These are phyloP conservation scores for Ophioderma brevispina DNA, from an alignment of 35 echinoderm and acorn worm species.

Conservation along the genomic window DNA sequence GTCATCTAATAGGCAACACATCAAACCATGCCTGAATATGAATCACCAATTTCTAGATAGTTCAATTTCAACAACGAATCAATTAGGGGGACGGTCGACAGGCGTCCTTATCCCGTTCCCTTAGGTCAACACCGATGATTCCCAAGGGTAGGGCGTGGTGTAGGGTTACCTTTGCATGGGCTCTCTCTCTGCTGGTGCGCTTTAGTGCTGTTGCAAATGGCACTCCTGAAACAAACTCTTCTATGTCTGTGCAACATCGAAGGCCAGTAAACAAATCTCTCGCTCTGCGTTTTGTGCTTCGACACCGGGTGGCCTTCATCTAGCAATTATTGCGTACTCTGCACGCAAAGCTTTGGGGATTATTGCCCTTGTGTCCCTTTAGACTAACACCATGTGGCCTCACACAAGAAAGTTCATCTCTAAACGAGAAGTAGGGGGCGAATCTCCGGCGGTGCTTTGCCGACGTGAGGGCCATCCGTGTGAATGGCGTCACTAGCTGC, in stretches of 20 bases:
- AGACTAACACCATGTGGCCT: conserved; percentile 5
- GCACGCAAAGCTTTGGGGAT: conserved; percentile 36
- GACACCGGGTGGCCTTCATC: conserved; percentile 48
- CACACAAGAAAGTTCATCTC: conserved; percentile 50
- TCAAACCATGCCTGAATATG: conserved; percentile 62
- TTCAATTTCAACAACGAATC: too few relatives aligned
- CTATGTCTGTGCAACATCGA: conserved; percentile 55
- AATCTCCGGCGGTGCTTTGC: background rate
- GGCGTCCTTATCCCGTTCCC: too few relatives aligned
- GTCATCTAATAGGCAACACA: conserved; percentile 24
- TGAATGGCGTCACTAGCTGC: background rate
- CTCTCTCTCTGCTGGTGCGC: conserved; percentile 50
- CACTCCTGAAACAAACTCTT: conserved; percentile 19
- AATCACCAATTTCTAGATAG: conserved; percentile 60
- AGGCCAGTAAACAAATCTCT: conserved; percentile 39
- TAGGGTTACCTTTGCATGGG: conserved; percentile 28
- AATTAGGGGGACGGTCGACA: too few relatives aligned
- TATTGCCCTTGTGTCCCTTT: conserved; percentile 26
- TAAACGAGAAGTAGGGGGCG: conserved; percentile 21
- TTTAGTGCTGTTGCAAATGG: conserved; percentile 40
- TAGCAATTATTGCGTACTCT: conserved; percentile 17
- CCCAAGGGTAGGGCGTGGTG: conserved; percentile 48
- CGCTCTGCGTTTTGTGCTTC: conserved; percentile 52
- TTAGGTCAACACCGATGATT: conserved; percentile 44
- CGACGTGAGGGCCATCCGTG: background rate